A percentile compares a stretch with the other conserved stretches of the same genome.
Conservation (phyloP, 1,140 invertebrate species). For the Pseudobourletiella spinata region DNA sequence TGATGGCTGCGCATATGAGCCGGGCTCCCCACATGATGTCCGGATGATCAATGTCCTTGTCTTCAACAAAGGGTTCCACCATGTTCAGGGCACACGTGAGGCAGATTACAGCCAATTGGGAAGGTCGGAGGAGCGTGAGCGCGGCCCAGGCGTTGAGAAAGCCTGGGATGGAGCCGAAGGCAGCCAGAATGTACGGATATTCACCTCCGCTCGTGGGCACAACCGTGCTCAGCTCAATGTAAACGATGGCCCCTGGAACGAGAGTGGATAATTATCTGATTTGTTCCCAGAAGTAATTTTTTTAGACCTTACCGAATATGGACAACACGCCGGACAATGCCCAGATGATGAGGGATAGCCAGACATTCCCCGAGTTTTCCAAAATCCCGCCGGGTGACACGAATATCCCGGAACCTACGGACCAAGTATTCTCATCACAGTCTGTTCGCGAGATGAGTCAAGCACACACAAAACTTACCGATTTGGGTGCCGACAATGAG, state of each 20-base stretch:
- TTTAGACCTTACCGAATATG: conserved; percentile 64
- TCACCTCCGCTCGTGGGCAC: conserved; percentile 73
- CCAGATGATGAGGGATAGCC: conserved; percentile 73
- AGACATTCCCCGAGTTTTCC: conserved; percentile 68
- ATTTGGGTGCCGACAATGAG: too few species aligned
- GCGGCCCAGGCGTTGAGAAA: conserved; percentile 1
- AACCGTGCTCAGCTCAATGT: conserved; percentile 41
- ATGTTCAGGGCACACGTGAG: neutral
- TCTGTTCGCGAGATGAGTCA: too few species aligned
- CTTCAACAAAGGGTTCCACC: conserved; percentile 37
- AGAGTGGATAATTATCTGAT: neutral
- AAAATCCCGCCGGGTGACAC: conserved; percentile 75
- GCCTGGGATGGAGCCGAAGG: conserved; percentile 51
- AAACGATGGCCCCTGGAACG: conserved; percentile 13
- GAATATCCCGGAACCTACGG: conserved; percentile 86
- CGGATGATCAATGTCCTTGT: conserved; percentile 35
- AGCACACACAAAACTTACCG: too few species aligned
- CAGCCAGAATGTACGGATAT: conserved; percentile 62
- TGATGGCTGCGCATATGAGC: conserved; percentile 5
- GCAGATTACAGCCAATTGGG: neutral
- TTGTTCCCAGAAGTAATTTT: too few species aligned
- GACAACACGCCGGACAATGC: conserved; percentile 68
- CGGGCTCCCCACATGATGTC: conserved; percentile 38
- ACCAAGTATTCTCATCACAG: too few species aligned
- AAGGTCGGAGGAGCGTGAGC: neutral